These are phyloP conservation scores for Pristionchus entomophagus DNA, from an alignment of 2,888 invertebrate genomes.

Conservation along the genomic window DNA sequence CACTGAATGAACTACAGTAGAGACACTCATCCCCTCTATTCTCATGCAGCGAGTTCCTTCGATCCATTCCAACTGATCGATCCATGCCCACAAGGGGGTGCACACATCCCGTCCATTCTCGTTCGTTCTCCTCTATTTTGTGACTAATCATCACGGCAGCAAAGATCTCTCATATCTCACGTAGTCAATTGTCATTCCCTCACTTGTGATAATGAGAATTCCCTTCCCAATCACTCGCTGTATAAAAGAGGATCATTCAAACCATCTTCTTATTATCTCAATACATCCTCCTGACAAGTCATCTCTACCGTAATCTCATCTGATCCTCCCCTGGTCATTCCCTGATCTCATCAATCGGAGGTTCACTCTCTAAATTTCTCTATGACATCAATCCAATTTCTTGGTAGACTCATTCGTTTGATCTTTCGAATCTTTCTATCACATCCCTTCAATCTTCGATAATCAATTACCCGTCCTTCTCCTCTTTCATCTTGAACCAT, in stretches of 20 bases:
- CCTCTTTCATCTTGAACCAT: background rate
- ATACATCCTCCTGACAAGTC: background rate
- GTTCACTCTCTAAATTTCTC: background rate
- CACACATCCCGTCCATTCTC: background rate
- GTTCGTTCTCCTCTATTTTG: conserved; percentile 16
- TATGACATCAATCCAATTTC: background rate
- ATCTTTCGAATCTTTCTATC: conserved; percentile 16
- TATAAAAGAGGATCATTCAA: background rate
- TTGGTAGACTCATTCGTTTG: background rate
- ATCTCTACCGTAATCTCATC: background rate
- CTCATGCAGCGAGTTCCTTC: too few species aligned
- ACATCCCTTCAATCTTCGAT: background rate
- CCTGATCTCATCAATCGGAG: background rate
- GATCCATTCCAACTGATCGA: too few species aligned
- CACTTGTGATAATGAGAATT: background rate
- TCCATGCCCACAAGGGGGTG: too few species aligned
- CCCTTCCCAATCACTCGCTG: background rate
- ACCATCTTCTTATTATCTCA: too few species aligned
- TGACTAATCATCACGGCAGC: background rate
- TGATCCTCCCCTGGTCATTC: background rate
- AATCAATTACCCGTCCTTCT: background rate
- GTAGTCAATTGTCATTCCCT: conserved; percentile 13
- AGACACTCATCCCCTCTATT: too few species aligned
- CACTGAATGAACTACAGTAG: too few species aligned
- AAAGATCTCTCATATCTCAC: background rate